Conservation (phyloP, 1,140 invertebrate species). For the Platyscapa corneri region DNA sequence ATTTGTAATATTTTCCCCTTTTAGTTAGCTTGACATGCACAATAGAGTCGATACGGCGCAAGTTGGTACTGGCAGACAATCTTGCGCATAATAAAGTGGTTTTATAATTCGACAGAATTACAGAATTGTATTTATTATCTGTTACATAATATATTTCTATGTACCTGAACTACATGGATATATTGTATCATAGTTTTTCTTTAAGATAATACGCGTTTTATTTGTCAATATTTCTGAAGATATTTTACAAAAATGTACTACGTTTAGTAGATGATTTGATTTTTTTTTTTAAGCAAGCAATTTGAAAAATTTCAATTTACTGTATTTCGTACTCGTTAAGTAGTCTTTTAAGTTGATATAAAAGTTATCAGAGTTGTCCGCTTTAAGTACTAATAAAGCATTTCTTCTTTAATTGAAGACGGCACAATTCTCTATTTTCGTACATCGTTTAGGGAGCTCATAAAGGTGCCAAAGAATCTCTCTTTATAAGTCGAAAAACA, state of each 20-base stretch:
- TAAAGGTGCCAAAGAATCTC: slow-evolving; percentile 52
- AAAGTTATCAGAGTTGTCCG: not conserved
- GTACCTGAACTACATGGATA: slow-evolving; percentile 40
- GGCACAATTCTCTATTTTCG: slow-evolving; percentile 5
- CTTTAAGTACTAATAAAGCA: slow-evolving; percentile 8
- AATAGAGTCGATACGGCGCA: not conserved
- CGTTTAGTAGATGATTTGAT: not conserved
- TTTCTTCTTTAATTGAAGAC: slow-evolving; percentile 19
- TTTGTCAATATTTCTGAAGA: not conserved
- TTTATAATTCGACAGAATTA: slow-evolving; percentile 17
- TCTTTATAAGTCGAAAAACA: slow-evolving; percentile 23
- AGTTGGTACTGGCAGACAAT: not conserved
- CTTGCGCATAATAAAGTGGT: not conserved
- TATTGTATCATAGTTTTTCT: slow-evolving; percentile 27
- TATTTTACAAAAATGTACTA: not conserved
- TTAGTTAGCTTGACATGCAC: not conserved
- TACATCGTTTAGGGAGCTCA: slow-evolving; percentile 36
- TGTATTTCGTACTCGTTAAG: not conserved
- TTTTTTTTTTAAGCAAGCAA: not conserved
- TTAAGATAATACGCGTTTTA: not conserved
- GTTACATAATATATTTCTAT: slow-evolving; percentile 43
- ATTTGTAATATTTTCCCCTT: not conserved
- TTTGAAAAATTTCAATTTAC: not conserved
- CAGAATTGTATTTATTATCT: slow-evolving; percentile 32
- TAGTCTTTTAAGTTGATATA: not conserved